phyloP scores from a whole-genome alignment of 2,113 vertebrate species.

The Phyllopteryx taeniolatus region DNA sequence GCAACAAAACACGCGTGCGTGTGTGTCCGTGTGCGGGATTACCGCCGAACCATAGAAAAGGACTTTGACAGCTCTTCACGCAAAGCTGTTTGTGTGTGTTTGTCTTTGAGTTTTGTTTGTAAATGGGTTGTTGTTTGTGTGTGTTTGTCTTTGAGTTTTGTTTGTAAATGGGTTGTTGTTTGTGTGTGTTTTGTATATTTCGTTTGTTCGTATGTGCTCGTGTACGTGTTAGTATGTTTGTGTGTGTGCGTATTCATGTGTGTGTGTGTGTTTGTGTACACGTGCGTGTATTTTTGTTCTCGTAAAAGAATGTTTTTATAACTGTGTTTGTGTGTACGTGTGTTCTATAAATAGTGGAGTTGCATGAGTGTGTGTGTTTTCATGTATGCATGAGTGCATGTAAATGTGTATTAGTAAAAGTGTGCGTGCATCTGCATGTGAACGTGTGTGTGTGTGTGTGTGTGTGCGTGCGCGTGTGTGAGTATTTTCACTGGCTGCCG shows the following conservation, averaged over 20 bases:
- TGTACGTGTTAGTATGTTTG: background rate
- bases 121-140: conserved; percentile 9
- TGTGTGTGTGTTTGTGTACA: background rate
- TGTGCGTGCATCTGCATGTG: background rate
- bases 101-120: too few species aligned
- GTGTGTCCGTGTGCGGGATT: too few species aligned
- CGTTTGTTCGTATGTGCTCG: too few species aligned
- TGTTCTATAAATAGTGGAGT: too few species aligned
- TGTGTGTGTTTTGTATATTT: background rate
- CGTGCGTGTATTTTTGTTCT: too few species aligned
- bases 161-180: conserved; percentile 1
- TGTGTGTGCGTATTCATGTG: conserved; percentile 2
- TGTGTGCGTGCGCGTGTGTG: background rate
- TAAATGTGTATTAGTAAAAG: background rate
- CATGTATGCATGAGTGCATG: background rate
- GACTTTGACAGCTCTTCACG: conserved; percentile 16
- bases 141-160: background rate
- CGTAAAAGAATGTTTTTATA: too few species aligned
- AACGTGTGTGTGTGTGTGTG: background rate
- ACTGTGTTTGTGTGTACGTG: too few species aligned
- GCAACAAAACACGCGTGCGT: too few species aligned
- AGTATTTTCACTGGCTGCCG: conserved; percentile 16
- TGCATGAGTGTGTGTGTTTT: background rate
- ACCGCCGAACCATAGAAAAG: too few species aligned
- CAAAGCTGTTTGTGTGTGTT: conserved; percentile 13